These are phyloP conservation scores for Protophormia terraenovae DNA, from an alignment of 2,888 invertebrate genomes.

Conservation along the genomic window DNA sequence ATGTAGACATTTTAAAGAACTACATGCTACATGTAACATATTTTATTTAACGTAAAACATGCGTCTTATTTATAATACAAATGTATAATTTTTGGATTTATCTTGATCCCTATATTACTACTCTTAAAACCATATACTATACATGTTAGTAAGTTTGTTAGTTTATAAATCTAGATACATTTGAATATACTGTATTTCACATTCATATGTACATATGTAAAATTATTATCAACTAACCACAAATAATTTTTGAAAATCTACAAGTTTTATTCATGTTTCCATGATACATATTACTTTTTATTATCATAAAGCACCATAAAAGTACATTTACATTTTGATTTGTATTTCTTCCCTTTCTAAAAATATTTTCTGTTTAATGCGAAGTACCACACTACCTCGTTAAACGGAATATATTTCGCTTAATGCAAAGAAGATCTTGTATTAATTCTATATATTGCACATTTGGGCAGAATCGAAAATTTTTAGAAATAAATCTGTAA, in stretches of 20 bases:
- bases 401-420: no score
- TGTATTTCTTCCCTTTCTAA: slow-evolving; percentile 42
- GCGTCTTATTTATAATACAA: background rate
- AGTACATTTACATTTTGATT: slow-evolving; percentile 11
- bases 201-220: background rate
- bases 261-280: slow-evolving; percentile 15
- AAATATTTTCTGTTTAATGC: background rate
- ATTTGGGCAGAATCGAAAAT: no score
- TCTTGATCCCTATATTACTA: slow-evolving; percentile 21
- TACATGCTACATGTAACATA: no score
- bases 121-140: background rate
- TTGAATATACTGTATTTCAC: background rate
- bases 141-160: background rate
- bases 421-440: no score
- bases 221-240: slow-evolving; percentile 36
- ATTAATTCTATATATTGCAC: no score
- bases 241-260: slow-evolving; percentile 34
- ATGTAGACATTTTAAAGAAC: background rate
- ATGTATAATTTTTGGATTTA: background rate
- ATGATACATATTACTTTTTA: slow-evolving; percentile 13
- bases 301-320: slow-evolving; percentile 1
- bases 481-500: no score
- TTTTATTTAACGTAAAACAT: no score
- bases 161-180: background rate
- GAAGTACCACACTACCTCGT: background rate